Percentiles rank a stretch among this genome's conserved stretches.
phyloP scores from a whole-genome alignment of 2,888 invertebrate species.

The Incurvaria masculella region DNA sequence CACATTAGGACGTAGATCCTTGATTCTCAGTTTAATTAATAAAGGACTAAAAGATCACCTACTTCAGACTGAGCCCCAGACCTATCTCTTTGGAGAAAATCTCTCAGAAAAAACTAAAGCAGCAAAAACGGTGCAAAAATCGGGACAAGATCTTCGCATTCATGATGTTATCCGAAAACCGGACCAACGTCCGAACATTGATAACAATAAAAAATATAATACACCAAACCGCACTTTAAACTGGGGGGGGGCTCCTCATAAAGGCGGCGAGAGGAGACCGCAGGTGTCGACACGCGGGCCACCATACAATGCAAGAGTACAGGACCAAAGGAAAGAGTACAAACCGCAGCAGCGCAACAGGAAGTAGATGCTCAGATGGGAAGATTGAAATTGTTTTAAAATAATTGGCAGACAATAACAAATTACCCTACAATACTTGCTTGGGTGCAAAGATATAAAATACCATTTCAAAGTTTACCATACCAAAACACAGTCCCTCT shows the following conservation, averaged over 20 bases:
- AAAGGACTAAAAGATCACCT: not conserved
- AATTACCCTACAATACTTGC: not conserved
- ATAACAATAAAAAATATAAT: not conserved
- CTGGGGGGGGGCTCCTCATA: not conserved
- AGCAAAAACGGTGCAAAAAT: not conserved
- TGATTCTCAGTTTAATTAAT: not conserved
- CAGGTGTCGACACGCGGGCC: no score
- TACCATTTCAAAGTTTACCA: not conserved
- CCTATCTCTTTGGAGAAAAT: not conserved
- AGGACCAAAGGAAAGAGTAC: not conserved
- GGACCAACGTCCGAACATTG: not conserved
- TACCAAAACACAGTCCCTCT: not conserved
- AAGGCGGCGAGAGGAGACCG: not conserved
- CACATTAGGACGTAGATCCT: conserved; percentile 1
- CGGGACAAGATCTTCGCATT: not conserved
- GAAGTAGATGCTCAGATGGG: not conserved
- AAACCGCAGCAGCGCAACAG: not conserved
- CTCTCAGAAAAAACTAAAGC: not conserved
- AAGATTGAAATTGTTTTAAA: not conserved
- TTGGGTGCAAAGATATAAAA: not conserved
- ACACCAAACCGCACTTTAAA: not conserved
- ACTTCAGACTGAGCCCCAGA: not conserved
- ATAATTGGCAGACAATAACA: not conserved
- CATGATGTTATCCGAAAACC: not conserved
- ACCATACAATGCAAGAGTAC: not conserved